Evolutionary conservation across 2,888 invertebrate species (phyloP).

Genomic region (Oxytorus armatus): DNA sequence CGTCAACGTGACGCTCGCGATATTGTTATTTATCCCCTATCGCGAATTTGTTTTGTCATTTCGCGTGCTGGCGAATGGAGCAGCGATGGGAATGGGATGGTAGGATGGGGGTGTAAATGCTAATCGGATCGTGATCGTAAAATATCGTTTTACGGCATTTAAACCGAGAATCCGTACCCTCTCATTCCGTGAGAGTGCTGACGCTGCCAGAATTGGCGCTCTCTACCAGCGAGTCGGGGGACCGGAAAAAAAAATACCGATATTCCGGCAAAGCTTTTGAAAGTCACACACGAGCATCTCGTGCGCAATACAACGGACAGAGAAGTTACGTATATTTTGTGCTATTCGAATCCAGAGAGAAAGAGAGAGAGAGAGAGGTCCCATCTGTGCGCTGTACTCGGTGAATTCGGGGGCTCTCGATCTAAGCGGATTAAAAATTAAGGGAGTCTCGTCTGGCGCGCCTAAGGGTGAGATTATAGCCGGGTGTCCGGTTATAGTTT

Average conservation of each 20-base stretch:
- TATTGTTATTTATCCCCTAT: not conserved
- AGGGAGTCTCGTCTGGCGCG: conserved; percentile 72
- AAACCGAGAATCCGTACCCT: conserved; percentile 55
- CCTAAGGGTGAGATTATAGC: conserved; percentile 67
- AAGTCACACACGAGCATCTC: conserved; percentile 29
- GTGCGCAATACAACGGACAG: conserved; percentile 10
- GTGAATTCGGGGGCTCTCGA: conserved; percentile 68
- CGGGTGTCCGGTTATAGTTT: conserved; percentile 63
- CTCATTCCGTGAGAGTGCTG: not conserved
- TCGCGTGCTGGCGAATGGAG: not conserved
- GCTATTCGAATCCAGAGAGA: conserved; percentile 4
- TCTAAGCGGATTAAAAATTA: conserved; percentile 78
- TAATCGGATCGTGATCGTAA: conserved; percentile 62
- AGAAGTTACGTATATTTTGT: conserved; percentile 31
- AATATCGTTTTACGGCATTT: conserved; percentile 67
- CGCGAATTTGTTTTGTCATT: conserved; percentile 27
- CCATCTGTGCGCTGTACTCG: conserved; percentile 54
- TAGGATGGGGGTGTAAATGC: conserved; percentile 16
- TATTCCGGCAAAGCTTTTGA: conserved; percentile 34
- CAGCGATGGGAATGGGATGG: not conserved
- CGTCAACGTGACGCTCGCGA: not conserved
- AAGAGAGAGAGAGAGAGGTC: conserved; percentile 25
- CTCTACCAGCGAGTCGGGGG: not conserved
- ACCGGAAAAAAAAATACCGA: conserved; percentile 23
- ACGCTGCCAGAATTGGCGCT: not conserved